These are phyloP conservation scores for Lepidostoma basale DNA, from an alignment of 1,140 invertebrate genomes.

Conservation along the genomic window DNA sequence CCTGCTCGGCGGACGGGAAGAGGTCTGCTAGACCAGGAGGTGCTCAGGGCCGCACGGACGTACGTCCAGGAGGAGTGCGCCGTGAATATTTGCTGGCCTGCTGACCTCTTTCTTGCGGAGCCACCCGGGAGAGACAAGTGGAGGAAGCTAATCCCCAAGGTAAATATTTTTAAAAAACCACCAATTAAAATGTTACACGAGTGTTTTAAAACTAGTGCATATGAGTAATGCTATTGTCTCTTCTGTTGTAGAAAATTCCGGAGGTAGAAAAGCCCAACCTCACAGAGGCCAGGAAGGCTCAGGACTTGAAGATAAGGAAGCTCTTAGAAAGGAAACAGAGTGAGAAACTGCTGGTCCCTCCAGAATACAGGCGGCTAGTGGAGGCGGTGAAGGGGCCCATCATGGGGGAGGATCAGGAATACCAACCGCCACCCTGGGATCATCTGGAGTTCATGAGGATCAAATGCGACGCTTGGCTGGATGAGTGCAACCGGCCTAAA, in stretches of 20 bases:
- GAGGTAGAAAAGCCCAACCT: too few species aligned
- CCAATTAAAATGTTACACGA: too few species aligned
- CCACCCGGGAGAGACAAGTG: too few species aligned
- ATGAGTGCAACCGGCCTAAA: background rate
- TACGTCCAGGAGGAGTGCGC: slow-evolving; percentile 16
- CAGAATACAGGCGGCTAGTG: background rate
- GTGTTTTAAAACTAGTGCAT: too few species aligned
- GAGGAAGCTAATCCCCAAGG: too few species aligned
- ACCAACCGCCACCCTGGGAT: background rate
- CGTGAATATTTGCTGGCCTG: slow-evolving; percentile 2
- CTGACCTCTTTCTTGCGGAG: too few species aligned
- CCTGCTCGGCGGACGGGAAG: too few species aligned
- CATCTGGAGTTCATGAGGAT: slow-evolving; percentile 6
- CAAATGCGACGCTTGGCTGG: slow-evolving; percentile 9
- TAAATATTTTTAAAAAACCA: too few species aligned
- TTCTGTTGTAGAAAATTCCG: too few species aligned
- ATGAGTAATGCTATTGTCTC: too few species aligned
- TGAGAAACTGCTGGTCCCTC: background rate
- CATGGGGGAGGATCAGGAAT: background rate
- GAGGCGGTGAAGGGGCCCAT: background rate
- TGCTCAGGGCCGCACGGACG: background rate
- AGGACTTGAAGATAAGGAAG: background rate
- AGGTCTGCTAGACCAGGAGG: too few species aligned
- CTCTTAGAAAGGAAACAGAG: background rate
- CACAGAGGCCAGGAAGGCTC: background rate